Percentiles rank a stretch among this genome's conserved stretches.
These are phyloP conservation scores for Stictonetta naevosa DNA, from an alignment of 2,113 vertebrate genomes.

Conservation along the genomic window DNA sequence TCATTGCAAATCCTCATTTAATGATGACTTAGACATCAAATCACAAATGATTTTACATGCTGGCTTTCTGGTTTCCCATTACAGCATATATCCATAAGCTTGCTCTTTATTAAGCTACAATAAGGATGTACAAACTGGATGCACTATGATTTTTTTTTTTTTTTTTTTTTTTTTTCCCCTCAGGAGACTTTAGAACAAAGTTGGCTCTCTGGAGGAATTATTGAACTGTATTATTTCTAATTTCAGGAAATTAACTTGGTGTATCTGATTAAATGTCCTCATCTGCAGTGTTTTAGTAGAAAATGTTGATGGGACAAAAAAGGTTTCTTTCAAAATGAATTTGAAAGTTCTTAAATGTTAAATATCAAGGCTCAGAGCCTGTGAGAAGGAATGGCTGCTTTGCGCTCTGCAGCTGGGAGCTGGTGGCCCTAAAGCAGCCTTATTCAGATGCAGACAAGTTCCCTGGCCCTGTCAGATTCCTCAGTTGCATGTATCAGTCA, in stretches of 20 bases:
- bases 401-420: background rate
- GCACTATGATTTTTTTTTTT: background rate
- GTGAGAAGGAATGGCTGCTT: background rate
- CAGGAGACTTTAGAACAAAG: background rate
- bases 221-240: background rate
- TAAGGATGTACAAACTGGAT: constrained; percentile 30
- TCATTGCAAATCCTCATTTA: constrained; percentile 51
- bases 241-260: constrained; percentile 14
- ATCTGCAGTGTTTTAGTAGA: background rate
- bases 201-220: background rate
- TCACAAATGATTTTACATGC: constrained; percentile 38
- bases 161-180: background rate
- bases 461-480: background rate
- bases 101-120: constrained; percentile 54
- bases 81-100: constrained; percentile 9
- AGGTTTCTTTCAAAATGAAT: background rate
- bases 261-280: constrained; percentile 17
- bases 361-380: background rate
- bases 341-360: background rate
- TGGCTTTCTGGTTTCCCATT: constrained; percentile 51
- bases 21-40: constrained; percentile 51
- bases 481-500: background rate
- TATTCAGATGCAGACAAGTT: background rate
- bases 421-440: background rate
- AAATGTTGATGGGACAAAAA: background rate